Conservation (phyloP, 2,888 invertebrate species). For the Xestia sexstrigata region DNA sequence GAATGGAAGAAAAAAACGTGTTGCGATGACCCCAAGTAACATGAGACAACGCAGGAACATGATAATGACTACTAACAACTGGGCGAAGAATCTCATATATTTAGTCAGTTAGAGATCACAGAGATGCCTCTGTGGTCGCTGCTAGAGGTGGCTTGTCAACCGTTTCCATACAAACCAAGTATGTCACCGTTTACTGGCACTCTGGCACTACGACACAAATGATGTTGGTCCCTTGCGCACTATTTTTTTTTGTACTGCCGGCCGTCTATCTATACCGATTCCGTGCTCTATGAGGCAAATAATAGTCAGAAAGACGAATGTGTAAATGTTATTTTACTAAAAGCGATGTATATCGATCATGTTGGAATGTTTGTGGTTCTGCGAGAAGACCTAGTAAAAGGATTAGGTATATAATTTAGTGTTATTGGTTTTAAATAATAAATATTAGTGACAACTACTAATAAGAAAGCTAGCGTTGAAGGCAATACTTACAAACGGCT, state of each 20-base stretch:
- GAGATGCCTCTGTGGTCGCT: background rate
- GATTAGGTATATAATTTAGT: too few species aligned
- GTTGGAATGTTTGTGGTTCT: too few species aligned
- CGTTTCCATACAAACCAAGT: background rate
- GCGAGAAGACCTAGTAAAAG: too few species aligned
- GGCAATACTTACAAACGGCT: conserved; percentile 22
- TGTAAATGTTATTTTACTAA: background rate
- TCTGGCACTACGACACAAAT: background rate
- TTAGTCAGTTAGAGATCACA: background rate
- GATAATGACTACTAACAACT: background rate
- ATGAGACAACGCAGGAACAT: too few species aligned
- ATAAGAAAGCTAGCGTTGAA: background rate
- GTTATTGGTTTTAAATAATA: too few species aligned
- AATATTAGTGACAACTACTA: background rate
- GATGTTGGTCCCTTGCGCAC: background rate
- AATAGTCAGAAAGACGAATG: background rate
- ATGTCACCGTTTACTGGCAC: background rate
- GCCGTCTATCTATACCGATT: background rate
- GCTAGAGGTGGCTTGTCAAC: background rate
- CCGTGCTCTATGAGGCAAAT: background rate
- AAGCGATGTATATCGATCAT: background rate
- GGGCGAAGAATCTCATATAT: background rate
- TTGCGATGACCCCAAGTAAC: background rate
- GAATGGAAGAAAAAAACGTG: background rate
- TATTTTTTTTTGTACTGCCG: background rate